These are phyloP conservation scores for Osmerus mordax DNA, from an alignment of 2,113 vertebrate genomes.

Conservation along the genomic window DNA sequence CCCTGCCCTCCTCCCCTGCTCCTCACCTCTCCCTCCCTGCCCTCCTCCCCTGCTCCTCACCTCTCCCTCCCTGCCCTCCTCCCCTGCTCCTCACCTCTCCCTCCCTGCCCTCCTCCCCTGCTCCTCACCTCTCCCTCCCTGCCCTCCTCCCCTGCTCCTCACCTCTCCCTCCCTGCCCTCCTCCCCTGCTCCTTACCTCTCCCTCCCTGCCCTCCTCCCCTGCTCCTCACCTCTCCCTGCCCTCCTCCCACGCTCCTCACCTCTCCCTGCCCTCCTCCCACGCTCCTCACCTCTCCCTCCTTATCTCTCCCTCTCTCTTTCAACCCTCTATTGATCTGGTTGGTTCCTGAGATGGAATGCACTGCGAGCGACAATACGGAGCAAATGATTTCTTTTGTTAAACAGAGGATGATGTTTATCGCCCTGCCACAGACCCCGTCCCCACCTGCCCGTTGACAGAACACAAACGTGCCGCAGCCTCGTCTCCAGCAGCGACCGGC, in stretches of 20 bases:
- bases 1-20: constrained; percentile 8
- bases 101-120: constrained; percentile 34
- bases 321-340: constrained; percentile 26
- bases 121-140: constrained; percentile 16
- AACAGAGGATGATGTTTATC: constrained; percentile 53
- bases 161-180: background rate
- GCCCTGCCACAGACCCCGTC: constrained; percentile 14
- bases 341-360: constrained; percentile 17
- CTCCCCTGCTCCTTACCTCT: constrained; percentile 32
- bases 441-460: constrained; percentile 30
- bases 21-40: background rate
- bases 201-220: background rate
- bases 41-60: constrained; percentile 34
- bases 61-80: constrained; percentile 11
- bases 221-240: too few relatives aligned
- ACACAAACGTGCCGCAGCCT: constrained; percentile 26
- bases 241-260: too few relatives aligned
- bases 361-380: constrained; percentile 35
- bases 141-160: constrained; percentile 36
- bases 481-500: constrained; percentile 24
- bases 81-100: constrained; percentile 33
- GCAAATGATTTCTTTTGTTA: constrained; percentile 50
- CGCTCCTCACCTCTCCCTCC: constrained; percentile 24
- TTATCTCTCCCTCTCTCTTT: constrained; percentile 42
- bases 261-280: constrained; percentile 24